Evolutionary conservation across 2,113 vertebrate species (phyloP), one percentile per base, ranked within the genome.

Genomic region (Athene noctua): DNA sequence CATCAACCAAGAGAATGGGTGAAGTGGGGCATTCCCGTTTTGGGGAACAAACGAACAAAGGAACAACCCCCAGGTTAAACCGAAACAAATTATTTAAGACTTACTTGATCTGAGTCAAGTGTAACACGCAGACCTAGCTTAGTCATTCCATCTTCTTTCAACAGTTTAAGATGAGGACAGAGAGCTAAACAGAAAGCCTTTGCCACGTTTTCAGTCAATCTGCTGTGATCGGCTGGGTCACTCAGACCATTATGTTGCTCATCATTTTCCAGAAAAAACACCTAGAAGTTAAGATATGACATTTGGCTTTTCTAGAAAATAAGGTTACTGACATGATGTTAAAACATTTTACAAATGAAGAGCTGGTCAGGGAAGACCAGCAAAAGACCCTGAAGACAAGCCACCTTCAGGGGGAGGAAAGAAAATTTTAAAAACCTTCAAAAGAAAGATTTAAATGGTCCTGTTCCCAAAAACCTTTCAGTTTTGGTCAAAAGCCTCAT

Each of bases 131-230:
- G 98, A 3, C 99, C 99, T 80, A 99, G 98, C 72, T 99, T 99
- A 40, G 99, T 99, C 99, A 99, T 99, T 77, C 99, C 99, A 52
- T 99, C 99, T 98, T 99, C 99, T 94, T 99, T 99, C 71, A 99
- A 96, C 94, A 99, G 97, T 94, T 99, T 99, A 40, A 99, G 98
- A 63, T 99, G 99, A 38, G 99, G 99, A 95, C 99, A 99, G 42
- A 99, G 98, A 9, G 99, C 99, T 86, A 98, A 96, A 87, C 99
- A 99, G 97, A 99, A 99, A 16, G 99, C 99, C 95, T 99, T 98
- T 18, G 99, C 99, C 70, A 99, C 98, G 1, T 99, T 99, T 97
- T 99, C 99, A 1, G 99, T 99, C 97, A 99, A 87, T 18, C 99
- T 98, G 97, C 99, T 99, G 95, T 99, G 99, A 81, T 99, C 99